Evolutionary conservation across 2,888 invertebrate genomes (phyloP).

Genomic region (Mamestra brassicae): DNA sequence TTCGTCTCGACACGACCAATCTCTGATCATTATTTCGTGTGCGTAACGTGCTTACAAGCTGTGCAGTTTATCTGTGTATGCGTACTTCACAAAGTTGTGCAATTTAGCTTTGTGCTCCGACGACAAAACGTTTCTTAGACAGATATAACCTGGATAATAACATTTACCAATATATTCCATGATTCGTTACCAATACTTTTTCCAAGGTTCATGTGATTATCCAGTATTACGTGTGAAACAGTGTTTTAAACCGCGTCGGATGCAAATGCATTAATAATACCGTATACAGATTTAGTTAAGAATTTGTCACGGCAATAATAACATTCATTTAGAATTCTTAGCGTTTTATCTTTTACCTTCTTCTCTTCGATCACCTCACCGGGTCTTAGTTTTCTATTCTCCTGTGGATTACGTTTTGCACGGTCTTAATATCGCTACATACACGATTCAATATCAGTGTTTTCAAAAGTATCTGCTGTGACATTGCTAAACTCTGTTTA

Average conservation of each 20-base stretch:
- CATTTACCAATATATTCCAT: slow-evolving; percentile 68
- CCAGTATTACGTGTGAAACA: slow-evolving; percentile 76
- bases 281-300: slow-evolving; percentile 87
- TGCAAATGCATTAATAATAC: slow-evolving; percentile 86
- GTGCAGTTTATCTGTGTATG: slow-evolving; percentile 88
- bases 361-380: slow-evolving; percentile 98
- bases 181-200: slow-evolving; percentile 21
- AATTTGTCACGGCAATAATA: slow-evolving; percentile 88
- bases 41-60: slow-evolving; percentile 89
- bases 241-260: slow-evolving; percentile 84
- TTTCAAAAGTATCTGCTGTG: slow-evolving; percentile 76
- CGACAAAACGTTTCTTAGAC: slow-evolving; percentile 80
- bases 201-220: slow-evolving; percentile 79
- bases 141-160: slow-evolving; percentile 80
- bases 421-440: slow-evolving; percentile 87
- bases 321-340: slow-evolving; percentile 87
- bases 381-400: slow-evolving; percentile 97
- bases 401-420: slow-evolving; percentile 92
- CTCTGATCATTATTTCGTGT: slow-evolving; percentile 84
- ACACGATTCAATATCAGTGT: slow-evolving; percentile 75
- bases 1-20: slow-evolving; percentile 72
- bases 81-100: slow-evolving; percentile 88
- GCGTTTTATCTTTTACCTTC: slow-evolving; percentile 94
- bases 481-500: slow-evolving; percentile 77
- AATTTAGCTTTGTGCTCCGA: slow-evolving; percentile 86